Percentiles rank a stretch among this genome's conserved stretches.
These are phyloP conservation scores for Pyrrhia umbra DNA, from an alignment of 2,888 invertebrate species.

Conservation along the genomic window DNA sequence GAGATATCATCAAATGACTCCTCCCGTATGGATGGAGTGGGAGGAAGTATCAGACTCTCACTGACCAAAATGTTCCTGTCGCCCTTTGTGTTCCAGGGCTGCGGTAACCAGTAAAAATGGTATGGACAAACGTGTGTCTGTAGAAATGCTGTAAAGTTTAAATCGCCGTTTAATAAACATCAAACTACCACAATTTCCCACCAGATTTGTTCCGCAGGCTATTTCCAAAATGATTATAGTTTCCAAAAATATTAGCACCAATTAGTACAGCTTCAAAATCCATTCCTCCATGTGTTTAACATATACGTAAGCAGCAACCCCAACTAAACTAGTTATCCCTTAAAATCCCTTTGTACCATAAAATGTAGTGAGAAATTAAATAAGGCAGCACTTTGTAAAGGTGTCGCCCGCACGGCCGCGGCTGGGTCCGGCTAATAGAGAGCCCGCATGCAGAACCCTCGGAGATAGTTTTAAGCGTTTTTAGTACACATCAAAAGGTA, in stretches of 20 bases:
- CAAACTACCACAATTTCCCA: no score
- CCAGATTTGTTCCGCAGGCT: no score
- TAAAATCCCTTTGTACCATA: conserved; percentile 74
- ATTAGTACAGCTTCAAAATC: conserved; percentile 29
- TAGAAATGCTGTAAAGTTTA: no score
- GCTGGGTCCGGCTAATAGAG: conserved; percentile 59
- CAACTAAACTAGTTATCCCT: conserved; percentile 73
- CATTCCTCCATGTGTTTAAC: conserved; percentile 50
- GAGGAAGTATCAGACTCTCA: no score
- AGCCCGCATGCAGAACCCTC: conserved; percentile 69
- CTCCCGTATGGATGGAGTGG: no score
- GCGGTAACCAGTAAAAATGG: no score
- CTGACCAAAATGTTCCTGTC: no score
- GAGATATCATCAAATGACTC: no score
- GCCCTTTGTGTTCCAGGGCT: no score
- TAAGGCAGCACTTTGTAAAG: conserved; percentile 83
- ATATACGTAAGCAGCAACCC: conserved; percentile 40
- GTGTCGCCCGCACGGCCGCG: conserved; percentile 80
- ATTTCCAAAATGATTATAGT: neutral
- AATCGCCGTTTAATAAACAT: no score
- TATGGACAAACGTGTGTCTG: no score
- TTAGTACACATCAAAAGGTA: conserved; percentile 71
- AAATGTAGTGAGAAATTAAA: conserved; percentile 84
- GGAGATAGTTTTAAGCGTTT: conserved; percentile 67
- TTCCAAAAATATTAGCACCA: conserved; percentile 17